Evolutionary conservation across 2,888 invertebrate species (phyloP).

Genomic region (Latrodectus hesperus): DNA sequence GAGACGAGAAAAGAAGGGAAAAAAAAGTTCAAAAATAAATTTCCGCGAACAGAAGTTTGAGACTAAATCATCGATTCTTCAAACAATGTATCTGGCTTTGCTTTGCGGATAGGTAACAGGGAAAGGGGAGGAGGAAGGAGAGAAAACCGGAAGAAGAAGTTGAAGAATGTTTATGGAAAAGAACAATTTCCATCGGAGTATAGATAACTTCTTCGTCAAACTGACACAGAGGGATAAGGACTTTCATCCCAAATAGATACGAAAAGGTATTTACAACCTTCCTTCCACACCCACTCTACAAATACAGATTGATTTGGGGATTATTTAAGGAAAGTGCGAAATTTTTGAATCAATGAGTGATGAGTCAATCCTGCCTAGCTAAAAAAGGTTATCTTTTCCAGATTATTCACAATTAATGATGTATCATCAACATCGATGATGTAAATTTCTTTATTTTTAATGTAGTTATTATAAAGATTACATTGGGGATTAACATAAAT

Average conservation of each 20-base stretch:
- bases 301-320: slow-evolving; percentile 10
- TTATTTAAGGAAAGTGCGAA: not conserved
- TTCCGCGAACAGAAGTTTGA: slow-evolving; percentile 53
- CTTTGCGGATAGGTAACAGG: slow-evolving; percentile 26
- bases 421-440: no score
- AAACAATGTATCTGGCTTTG: slow-evolving; percentile 62
- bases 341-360: no score
- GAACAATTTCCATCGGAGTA: slow-evolving; percentile 39
- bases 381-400: no score
- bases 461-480: no score
- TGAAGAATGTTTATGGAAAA: slow-evolving; percentile 52
- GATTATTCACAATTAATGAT: no score
- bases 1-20: slow-evolving; percentile 14
- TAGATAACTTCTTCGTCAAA: slow-evolving; percentile 41
- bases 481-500: no score
- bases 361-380: no score
- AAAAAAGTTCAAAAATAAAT: slow-evolving; percentile 41
- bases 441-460: no score
- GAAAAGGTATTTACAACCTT: slow-evolving; percentile 25
- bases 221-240: slow-evolving; percentile 3
- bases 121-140: slow-evolving; percentile 14
- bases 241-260: slow-evolving; percentile 9
- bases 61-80: slow-evolving; percentile 65
- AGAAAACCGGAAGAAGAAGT: slow-evolving; percentile 22
- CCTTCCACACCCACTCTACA: not conserved